These are phyloP conservation scores for Ceraclea dissimilis DNA, from an alignment of 2,888 invertebrate genomes.

Conservation along the genomic window DNA sequence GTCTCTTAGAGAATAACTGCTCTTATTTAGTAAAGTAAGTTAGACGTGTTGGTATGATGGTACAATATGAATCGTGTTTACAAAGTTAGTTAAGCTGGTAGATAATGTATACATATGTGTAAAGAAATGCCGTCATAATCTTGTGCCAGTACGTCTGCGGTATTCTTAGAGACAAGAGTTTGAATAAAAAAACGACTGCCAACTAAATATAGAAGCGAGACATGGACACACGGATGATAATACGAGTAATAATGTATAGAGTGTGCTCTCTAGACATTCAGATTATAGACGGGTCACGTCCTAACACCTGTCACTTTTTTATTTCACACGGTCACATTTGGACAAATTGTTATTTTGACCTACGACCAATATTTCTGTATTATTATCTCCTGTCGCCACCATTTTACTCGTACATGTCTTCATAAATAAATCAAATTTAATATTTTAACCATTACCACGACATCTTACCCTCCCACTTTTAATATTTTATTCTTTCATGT, in stretches of 20 bases:
- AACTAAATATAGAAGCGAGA: slow-evolving; percentile 2
- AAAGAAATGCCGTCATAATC: neutral
- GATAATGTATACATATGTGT: neutral
- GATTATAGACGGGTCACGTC: neutral
- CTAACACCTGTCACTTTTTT: neutral
- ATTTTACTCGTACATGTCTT: too few species aligned
- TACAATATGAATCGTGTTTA: neutral
- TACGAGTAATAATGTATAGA: neutral
- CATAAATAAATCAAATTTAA: too few species aligned
- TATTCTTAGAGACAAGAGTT: slow-evolving; percentile 2
- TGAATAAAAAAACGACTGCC: neutral
- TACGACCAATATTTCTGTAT: too few species aligned
- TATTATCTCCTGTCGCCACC: too few species aligned
- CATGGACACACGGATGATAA: neutral
- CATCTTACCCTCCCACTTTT: too few species aligned
- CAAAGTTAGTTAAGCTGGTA: neutral
- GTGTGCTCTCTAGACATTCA: neutral
- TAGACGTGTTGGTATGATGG: too few species aligned
- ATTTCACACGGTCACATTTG: too few species aligned
- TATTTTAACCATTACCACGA: too few species aligned
- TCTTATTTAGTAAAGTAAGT: too few species aligned
- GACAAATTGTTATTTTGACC: too few species aligned
- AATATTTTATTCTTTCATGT: too few species aligned
- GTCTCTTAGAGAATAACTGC: too few species aligned
- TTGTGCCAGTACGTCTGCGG: neutral